phyloP scores from a whole-genome alignment of 1,140 invertebrate species.

The Papilio machaon region DNA sequence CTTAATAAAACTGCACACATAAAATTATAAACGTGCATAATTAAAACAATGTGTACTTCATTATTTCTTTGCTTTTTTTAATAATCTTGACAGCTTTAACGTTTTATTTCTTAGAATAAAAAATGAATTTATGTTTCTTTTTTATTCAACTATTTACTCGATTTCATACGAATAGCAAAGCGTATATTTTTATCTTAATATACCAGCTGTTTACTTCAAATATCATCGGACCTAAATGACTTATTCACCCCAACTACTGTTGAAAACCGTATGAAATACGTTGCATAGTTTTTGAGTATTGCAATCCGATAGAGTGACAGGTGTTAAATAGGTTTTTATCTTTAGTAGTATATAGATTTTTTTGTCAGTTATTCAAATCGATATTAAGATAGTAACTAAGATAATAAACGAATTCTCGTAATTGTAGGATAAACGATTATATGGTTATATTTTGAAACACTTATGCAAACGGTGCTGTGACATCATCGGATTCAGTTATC shows the following conservation, averaged over 20 bases:
- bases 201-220: too few relatives aligned
- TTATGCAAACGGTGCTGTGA: neutral
- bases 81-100: neutral
- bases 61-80: constrained; percentile 1
- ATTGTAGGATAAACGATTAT: too few relatives aligned
- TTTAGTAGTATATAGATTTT: neutral
- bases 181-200: too few relatives aligned
- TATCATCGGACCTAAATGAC: too few relatives aligned
- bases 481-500: neutral
- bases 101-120: neutral
- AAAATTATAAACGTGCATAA: constrained; percentile 29
- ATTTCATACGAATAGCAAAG: too few relatives aligned
- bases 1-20: constrained; percentile 5
- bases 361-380: too few relatives aligned
- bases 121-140: neutral
- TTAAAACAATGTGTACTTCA: constrained; percentile 37
- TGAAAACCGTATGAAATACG: constrained; percentile 4
- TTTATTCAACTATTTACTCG: too few relatives aligned
- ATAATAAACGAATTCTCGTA: too few relatives aligned
- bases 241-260: neutral
- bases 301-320: neutral
- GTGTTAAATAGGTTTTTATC: neutral
- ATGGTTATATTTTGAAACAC: neutral
- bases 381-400: too few relatives aligned
- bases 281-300: neutral